A percentile compares a stretch with the other conserved stretches of the same genome.
Evolutionary conservation across 2,888 invertebrate genomes (phyloP).

Genomic region (Entomobrya proxima): DNA sequence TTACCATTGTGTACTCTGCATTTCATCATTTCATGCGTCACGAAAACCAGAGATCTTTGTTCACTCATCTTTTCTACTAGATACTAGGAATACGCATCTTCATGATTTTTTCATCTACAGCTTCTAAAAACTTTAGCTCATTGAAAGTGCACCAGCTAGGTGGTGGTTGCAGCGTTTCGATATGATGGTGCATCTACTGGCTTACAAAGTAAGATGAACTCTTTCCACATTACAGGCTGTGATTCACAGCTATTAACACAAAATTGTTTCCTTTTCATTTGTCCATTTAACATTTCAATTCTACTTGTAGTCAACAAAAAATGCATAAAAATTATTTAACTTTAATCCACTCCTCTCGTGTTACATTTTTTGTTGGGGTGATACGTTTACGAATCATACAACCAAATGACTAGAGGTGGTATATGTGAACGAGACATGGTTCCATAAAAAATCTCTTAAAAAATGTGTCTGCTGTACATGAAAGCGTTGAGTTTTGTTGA

Average conservation of each 20-base stretch:
- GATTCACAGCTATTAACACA: background rate
- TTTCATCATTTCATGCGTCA: background rate
- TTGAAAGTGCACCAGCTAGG: background rate
- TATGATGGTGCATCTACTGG: background rate
- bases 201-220: background rate
- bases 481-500: background rate
- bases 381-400: too few species aligned
- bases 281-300: background rate
- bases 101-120: too few species aligned
- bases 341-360: conserved; percentile 16
- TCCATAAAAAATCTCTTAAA: background rate
- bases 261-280: background rate
- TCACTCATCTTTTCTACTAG: background rate
- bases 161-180: background rate
- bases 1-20: background rate
- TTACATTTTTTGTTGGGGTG: background rate
- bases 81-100: too few species aligned
- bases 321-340: background rate
- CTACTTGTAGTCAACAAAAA: background rate
- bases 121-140: too few species aligned
- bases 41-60: background rate
- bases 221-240: too few species aligned
- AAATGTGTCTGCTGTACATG: background rate
- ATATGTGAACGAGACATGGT: background rate
- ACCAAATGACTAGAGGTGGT: background rate